Base-by-base conservation (phyloP, 2,113 vertebrate species). In the Sclerurus mexicanus region DNA sequence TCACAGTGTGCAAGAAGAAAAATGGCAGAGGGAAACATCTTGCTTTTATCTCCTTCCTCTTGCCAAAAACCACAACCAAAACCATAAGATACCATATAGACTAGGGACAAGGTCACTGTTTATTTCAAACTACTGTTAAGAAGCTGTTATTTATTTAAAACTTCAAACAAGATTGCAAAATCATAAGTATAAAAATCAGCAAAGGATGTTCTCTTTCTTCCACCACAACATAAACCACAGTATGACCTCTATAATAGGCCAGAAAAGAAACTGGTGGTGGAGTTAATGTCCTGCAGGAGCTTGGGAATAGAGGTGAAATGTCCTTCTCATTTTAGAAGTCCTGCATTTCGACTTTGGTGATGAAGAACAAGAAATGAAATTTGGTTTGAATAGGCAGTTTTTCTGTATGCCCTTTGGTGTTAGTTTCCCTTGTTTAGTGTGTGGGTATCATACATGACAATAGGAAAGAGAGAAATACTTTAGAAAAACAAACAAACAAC, bases 401-500 rank as follows among this genome's bases (percentile, higher is more conserved):
- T 72, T 88, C 72, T 93, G 72, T 56, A 27, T 83, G 64, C 63
- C 37, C 39, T 93, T 88, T 93, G 76, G 83, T 93, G 66, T 75
- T 95, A 59, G 64, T 88, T 96, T 93, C 76, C 56, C 85, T 91
- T 89, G 76, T 92, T 93, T 90, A 86, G 52, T 80, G 75, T 86
- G 72, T 83, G 93, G 35, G 63, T 96, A 90, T 96, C 68, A 63
- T 94, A 80, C 60, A 93, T 78, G 82, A 90, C 85, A 96, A 94
- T 92, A 62, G 68, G 56, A 91, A 93, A 88, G 85, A 94, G 53
- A 90, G 60, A 93, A 96, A 79, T 96, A 86, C 50, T 97, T 83
- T 74, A 96, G 71, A 95, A 96, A 96, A 96, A 95, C 62, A 96
- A 96, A 93, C 95, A 95, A 93, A 75, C 64, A 71, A 72, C 94